phyloP scores from a whole-genome alignment of 2,888 invertebrate species.

The Meteorus cinctellus region DNA sequence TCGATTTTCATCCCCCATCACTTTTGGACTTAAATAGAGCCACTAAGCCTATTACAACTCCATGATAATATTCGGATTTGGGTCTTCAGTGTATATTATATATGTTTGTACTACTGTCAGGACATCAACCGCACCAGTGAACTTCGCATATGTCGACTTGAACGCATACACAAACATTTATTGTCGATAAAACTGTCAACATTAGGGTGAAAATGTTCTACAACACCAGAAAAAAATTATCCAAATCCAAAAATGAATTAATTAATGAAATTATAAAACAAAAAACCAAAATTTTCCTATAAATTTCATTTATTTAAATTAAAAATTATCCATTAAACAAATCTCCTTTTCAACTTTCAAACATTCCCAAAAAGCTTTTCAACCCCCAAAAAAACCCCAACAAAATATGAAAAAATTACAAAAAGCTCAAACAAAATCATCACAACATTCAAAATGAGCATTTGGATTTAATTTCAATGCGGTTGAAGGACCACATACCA shows the following conservation, averaged over 20 bases:
- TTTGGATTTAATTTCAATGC: slow-evolving; percentile 4
- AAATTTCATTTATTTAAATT: neutral
- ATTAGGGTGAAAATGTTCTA: neutral
- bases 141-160: slow-evolving; percentile 56
- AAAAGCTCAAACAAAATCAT: neutral
- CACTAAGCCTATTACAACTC: slow-evolving; percentile 68
- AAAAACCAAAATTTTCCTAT: neutral
- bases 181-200: slow-evolving; percentile 50
- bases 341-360: too few relatives aligned
- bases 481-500: neutral
- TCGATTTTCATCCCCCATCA: slow-evolving; percentile 33
- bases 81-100: slow-evolving; percentile 43
- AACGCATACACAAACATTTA: neutral
- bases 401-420: neutral
- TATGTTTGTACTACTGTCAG: slow-evolving; percentile 56
- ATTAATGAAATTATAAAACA: neutral
- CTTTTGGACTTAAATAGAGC: slow-evolving; percentile 51
- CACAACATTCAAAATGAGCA: neutral
- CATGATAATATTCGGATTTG: slow-evolving; percentile 67
- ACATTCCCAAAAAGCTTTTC: too few relatives aligned
- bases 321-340: too few relatives aligned
- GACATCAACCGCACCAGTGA: slow-evolving; percentile 29
- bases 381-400: too few relatives aligned
- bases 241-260: too few relatives aligned
- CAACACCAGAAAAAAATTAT: neutral